Conservation (phyloP, 2,797 vertebrate genomes). For the Thripadectes ignobilis region DNA sequence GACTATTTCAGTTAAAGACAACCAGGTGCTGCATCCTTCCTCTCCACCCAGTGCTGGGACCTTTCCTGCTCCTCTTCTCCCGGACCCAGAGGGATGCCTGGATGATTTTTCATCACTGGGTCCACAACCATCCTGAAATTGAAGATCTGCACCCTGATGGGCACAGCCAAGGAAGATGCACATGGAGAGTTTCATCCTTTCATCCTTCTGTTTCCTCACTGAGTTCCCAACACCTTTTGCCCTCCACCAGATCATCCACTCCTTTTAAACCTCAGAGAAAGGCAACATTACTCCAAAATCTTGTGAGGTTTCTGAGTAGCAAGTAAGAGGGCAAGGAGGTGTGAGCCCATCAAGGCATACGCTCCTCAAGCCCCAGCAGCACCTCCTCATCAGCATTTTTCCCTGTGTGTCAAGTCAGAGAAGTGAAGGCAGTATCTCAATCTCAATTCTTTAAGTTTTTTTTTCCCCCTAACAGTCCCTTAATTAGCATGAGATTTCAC, state of each 20-base stretch:
- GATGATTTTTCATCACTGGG: not conserved
- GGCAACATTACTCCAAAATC: not conserved
- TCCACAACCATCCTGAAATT: accelerated
- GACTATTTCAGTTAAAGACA: slow-evolving; percentile 72
- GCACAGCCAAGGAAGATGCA: not conserved
- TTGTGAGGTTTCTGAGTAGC: not conserved
- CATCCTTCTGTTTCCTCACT: not conserved
- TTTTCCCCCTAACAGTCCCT: not conserved
- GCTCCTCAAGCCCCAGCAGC: not conserved
- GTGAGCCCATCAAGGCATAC: accelerated
- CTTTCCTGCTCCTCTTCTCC: not conserved
- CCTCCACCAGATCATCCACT: not conserved
- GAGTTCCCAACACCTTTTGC: not conserved
- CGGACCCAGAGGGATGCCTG: accelerated
- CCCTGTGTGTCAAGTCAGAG: not conserved
- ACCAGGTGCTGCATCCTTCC: slow-evolving; percentile 64
- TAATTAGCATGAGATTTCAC: slow-evolving; percentile 66
- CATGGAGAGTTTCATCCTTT: not conserved
- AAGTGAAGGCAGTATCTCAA: not conserved
- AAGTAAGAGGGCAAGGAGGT: not conserved
- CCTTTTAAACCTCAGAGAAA: not conserved
- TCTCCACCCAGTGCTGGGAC: not conserved
- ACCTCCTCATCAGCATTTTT: not conserved
- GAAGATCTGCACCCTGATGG: accelerated
- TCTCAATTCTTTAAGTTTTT: not conserved